These are phyloP conservation scores for Echinops telfairi DNA, from an alignment of 2,113 vertebrate genomes.

Conservation along the genomic window DNA sequence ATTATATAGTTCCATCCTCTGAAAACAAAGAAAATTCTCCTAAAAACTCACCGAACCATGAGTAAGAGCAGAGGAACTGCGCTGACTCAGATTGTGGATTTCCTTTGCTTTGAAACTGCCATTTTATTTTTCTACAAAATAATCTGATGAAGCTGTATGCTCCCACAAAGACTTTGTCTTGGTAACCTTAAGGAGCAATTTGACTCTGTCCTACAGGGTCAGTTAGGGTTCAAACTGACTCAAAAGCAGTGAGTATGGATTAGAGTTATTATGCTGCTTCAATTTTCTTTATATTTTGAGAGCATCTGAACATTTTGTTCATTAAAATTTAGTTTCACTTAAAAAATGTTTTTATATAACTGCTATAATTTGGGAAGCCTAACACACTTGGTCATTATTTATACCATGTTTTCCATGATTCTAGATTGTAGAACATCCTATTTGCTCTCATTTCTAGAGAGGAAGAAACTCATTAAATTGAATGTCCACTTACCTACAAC, in stretches of 20 bases:
- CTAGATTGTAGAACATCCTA: background rate
- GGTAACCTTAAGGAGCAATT: too few relatives aligned
- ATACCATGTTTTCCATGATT: background rate
- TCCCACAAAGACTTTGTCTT: too few relatives aligned
- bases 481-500: conserved; percentile 4
- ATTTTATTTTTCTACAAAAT: conserved; percentile 54
- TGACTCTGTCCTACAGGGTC: too few relatives aligned
- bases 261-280: background rate
- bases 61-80: background rate
- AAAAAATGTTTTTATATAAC: background rate
- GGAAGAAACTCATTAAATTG: conserved; percentile 43
- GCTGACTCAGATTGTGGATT: background rate
- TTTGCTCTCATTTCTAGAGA: conserved; percentile 15
- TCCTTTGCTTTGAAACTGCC: background rate
- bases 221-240: too few relatives aligned
- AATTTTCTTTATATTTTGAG: conserved; percentile 37
- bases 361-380: background rate
- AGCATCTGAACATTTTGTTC: background rate
- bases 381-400: background rate
- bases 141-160: background rate
- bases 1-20: conserved; percentile 37
- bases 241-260: too few relatives aligned
- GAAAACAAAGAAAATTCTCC: conserved; percentile 24
- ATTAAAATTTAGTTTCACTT: conserved; percentile 53
- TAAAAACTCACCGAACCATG: conserved; percentile 5